Evolutionary conservation across 2,113 vertebrate genomes (phyloP), one percentile per base, ranked within the genome.

Genomic region (Psilopsiagon aymara): DNA sequence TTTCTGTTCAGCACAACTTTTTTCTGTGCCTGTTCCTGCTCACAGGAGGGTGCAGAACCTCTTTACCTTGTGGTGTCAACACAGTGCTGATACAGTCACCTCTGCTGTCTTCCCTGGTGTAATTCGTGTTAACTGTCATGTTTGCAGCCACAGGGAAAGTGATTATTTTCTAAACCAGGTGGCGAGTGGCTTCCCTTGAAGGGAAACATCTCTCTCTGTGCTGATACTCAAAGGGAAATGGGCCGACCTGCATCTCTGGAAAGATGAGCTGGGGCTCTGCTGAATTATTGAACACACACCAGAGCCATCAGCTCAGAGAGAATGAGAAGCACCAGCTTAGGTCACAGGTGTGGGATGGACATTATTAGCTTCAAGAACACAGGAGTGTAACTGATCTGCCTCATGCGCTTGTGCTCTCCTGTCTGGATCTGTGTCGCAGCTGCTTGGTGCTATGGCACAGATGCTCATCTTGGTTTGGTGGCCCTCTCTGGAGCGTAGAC

Each of bases 281-380:
- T 97, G 79, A 96, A 97, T 97, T 97, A 97, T 92, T 97, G 57
- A 96, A 33, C 12, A 17, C 2, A 14, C 11, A 21, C 68, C n/a
- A 33, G 28, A 88, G 84, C 59, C n/a, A 2, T 84, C 80, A 67
- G 57, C 46, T 71, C 2, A 1, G 86, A 82, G 69, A 92, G 89
- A 94, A 88, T 93, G 78, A 91, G 81, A 81, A 86, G 57, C 53
- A 75, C 39, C 20, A 64, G 23, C 27, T 57, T 78, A 68, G 64
- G 89, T 93, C 96, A 82, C 80, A 91, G 91, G 67, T 74, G 90
- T 78, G 88, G 68, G 79, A 84, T 91, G 77, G 76, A 84, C 69
- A 57, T 86, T 49, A 68, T 68, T 52, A 77, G 49, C 78, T 82
- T 78, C 64, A 69, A 35, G 87, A 84, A 41, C 28, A 82, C 68